A percentile compares a stretch with the other conserved stretches of the same genome.
phyloP scores from a whole-genome alignment of 2,797 vertebrate species.

The Orientallactaga sibirica region DNA sequence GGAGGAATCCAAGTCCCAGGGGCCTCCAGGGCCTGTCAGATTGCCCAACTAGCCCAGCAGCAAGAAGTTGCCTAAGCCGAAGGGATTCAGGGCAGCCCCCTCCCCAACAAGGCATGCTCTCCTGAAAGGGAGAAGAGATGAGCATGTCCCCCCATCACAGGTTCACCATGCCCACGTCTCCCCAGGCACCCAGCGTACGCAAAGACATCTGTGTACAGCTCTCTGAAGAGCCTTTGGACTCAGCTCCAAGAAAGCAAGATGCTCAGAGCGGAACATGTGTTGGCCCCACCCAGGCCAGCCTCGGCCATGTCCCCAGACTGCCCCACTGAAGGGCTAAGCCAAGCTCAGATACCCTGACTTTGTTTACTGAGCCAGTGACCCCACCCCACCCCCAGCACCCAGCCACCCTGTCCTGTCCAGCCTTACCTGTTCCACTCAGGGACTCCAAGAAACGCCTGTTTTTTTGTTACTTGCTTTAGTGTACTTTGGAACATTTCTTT shows the following conservation, averaged over 20 bases:
- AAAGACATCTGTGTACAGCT: background rate
- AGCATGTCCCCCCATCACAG: conserved; percentile 37
- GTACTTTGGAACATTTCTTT: background rate
- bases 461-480: background rate
- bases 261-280: background rate
- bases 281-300: background rate
- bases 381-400: too few relatives aligned
- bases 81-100: background rate
- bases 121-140: conserved; percentile 63
- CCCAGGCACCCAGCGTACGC: background rate
- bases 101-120: accelerated
- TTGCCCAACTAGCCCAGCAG: background rate
- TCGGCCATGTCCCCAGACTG: background rate
- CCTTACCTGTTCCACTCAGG: too few relatives aligned
- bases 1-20: too few relatives aligned
- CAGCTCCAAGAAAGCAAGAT: accelerated
- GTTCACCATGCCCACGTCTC: background rate
- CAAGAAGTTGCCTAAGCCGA: background rate
- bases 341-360: background rate
- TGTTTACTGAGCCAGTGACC: background rate
- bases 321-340: background rate
- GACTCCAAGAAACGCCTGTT: too few relatives aligned
- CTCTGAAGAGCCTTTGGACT: accelerated
- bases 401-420: background rate
- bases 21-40: background rate